Evolutionary conservation across 2,797 vertebrate species (phyloP), one percentile per base, ranked within the genome.

Genomic region (Semaprochilodus insignis): DNA sequence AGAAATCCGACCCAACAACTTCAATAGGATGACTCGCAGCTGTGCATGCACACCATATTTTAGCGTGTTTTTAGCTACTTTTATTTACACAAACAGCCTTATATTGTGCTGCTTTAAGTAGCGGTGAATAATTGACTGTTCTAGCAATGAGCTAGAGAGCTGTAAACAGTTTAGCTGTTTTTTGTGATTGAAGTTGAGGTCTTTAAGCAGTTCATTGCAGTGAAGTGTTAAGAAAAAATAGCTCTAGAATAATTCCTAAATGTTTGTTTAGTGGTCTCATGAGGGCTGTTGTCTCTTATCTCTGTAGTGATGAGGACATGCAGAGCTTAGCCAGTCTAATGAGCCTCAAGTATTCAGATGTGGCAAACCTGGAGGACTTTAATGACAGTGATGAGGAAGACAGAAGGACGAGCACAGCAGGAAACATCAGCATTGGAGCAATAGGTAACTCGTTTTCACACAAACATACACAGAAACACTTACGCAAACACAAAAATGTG

Each of bases 321-420:
- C 97, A 97, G 91, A 98, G 97, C 83, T 81, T 98, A 80, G 97
- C 97, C 81, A 98, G 97, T 90, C 93, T 98, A 8, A 94, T 98
- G 95, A 98, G 97, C 17, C 91, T 97, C 82, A 98, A 97, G 78
- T 95, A 93, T 44, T 94, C 94, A 0, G 97, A 98, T 1, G 91
- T 98, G 13, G 97, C 96, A 10, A 97, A 98, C 88, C 88, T 98
- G 90, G 96, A 97, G 0, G 97, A 98, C 89, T 98, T 98, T 19
- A 95, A 95, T 0, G 96, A 97, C 85, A 97, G 96, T 0, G 97
- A 97, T 0, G 96, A 97, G 27, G 94, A 93, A 7, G 95, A 96
- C 3, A 90, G 77, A 66, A 93, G 86, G 75, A 6, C 83, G 27
- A 76, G 77, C 85, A 80, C 86, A 2, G 90, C 89, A 54, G 55